Evolutionary conservation across 2,113 vertebrate genomes (phyloP).

Genomic region (Neopipo cinnamomea): DNA sequence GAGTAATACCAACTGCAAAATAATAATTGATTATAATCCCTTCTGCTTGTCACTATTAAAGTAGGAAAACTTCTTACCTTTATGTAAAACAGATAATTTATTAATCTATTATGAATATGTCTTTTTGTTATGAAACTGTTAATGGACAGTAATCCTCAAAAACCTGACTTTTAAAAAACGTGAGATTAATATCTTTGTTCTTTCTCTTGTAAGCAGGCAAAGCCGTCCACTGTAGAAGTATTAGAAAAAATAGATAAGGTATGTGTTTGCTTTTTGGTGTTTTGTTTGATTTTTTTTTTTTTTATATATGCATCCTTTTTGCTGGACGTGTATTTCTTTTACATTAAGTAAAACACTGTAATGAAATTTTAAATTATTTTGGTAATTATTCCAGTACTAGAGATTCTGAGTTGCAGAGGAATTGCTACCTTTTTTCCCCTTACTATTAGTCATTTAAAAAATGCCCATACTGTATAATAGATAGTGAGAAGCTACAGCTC

Average conservation of each 20-base stretch:
- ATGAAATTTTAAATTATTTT: background rate
- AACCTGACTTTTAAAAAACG: background rate
- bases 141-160: background rate
- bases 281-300: background rate
- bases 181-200: slow-evolving; percentile 20
- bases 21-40: background rate
- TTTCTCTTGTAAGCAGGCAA: slow-evolving; percentile 78
- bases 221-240: slow-evolving; percentile 91
- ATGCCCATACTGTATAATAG: background rate
- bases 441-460: background rate
- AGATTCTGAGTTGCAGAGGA: background rate
- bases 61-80: background rate
- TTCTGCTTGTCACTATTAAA: background rate
- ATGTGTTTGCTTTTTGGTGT: slow-evolving; percentile 49
- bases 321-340: background rate
- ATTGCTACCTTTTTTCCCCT: background rate
- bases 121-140: background rate
- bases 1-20: background rate
- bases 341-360: background rate
- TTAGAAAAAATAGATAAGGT: slow-evolving; percentile 98
- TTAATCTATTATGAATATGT: background rate
- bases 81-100: background rate
- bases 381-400: background rate
- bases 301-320: background rate
- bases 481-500: background rate